A percentile compares a stretch with the other conserved stretches of the same genome.
These are phyloP conservation scores for Spicauda simplicius DNA, from an alignment of 2,888 invertebrate genomes.

Conservation along the genomic window DNA sequence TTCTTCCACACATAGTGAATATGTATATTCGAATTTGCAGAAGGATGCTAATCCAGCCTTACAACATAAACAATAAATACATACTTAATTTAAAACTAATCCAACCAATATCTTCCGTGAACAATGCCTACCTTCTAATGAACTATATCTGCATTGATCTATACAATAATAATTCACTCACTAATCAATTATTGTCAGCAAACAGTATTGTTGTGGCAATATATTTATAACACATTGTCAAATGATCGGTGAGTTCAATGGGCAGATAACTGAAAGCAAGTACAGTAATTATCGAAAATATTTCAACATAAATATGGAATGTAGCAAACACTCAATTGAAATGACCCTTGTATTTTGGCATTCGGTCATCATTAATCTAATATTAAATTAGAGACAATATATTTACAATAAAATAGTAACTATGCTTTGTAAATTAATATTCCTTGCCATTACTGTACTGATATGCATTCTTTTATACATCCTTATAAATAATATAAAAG, in stretches of 20 bases:
- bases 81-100: conserved; percentile 71
- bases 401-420: conserved; percentile 81
- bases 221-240: conserved; percentile 35
- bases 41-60: conserved; percentile 53
- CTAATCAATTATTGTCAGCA: conserved; percentile 63
- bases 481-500: conserved; percentile 80
- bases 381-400: conserved; percentile 81
- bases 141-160: conserved; percentile 69
- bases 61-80: conserved; percentile 71
- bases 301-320: conserved; percentile 85
- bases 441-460: conserved; percentile 79
- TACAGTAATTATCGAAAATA: conserved; percentile 75
- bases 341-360: conserved; percentile 76
- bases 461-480: conserved; percentile 77
- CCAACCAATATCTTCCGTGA: conserved; percentile 64
- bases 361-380: conserved; percentile 75
- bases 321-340: conserved; percentile 84
- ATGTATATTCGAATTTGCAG: conserved; percentile 42
- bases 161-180: conserved; percentile 51
- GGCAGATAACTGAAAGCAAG: conserved; percentile 50
- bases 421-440: conserved; percentile 80
- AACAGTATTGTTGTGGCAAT: conserved; percentile 44
- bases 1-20: conserved; percentile 23
- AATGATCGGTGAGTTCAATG: conserved; percentile 37
- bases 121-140: conserved; percentile 74